A percentile compares a stretch with the other conserved stretches of the same genome.
Evolutionary conservation across 2,888 invertebrate species (phyloP).

Genomic region (Caenorhabditis sp.): DNA sequence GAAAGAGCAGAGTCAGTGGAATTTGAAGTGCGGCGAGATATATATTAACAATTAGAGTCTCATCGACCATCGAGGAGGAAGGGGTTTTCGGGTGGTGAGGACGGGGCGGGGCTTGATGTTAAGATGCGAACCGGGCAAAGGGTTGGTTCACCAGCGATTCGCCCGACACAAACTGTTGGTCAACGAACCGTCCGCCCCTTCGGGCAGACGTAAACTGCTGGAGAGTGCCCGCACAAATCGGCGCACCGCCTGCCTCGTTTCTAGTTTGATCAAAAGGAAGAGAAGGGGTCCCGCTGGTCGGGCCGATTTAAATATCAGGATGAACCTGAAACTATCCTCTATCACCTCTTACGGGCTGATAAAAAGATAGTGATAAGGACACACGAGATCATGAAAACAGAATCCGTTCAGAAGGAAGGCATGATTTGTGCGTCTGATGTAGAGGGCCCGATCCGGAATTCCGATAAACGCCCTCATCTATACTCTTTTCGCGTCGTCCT

Average conservation of each 20-base stretch:
- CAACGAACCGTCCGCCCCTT: conserved; percentile 43
- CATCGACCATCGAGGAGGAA: conserved; percentile 44
- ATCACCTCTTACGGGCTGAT: conserved; percentile 31
- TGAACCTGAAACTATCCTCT: conserved; percentile 18
- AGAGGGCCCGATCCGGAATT: conserved; percentile 8
- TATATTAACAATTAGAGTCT: conserved; percentile 30
- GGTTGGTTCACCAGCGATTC: conserved; percentile 48
- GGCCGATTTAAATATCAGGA: conserved; percentile 26
- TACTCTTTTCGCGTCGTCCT: background rate
- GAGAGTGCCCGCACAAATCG: conserved; percentile 12
- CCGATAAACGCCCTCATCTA: background rate
- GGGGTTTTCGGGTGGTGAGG: conserved; percentile 48
- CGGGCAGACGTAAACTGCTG: conserved; percentile 24
- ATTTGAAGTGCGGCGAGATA: background rate
- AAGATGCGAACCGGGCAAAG: conserved; percentile 45
- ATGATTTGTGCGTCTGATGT: background rate
- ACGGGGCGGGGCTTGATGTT: conserved; percentile 44
- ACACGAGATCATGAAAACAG: conserved; percentile 43
- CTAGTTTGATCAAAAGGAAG: conserved; percentile 28
- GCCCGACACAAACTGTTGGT: conserved; percentile 47
- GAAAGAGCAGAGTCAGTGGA: background rate
- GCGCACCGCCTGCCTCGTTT: conserved; percentile 3
- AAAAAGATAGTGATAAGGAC: conserved; percentile 20
- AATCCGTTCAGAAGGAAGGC: background rate
- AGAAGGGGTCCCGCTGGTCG: conserved; percentile 13